phyloP scores from a whole-genome alignment of 2,888 invertebrate genomes.

The Falcaria lacertinaria region DNA sequence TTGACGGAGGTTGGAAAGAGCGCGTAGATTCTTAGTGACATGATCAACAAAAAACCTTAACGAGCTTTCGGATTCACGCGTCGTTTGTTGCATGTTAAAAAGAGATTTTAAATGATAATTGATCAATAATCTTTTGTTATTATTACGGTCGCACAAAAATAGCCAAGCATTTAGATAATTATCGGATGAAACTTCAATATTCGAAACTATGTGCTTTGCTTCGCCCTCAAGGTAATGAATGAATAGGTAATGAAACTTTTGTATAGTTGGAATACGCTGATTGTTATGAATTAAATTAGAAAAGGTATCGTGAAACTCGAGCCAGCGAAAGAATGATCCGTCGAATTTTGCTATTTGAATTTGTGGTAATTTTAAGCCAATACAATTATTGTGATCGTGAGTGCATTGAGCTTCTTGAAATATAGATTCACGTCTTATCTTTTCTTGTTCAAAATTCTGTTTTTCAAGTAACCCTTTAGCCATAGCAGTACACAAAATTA shows the following conservation, averaged over 20 bases:
- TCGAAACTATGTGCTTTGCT: conserved; percentile 15
- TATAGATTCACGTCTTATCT: background rate
- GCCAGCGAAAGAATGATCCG: conserved; percentile 9
- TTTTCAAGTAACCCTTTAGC: conserved; percentile 11
- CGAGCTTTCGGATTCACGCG: conserved; percentile 12
- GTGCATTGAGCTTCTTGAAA: background rate
- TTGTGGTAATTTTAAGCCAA: conserved; percentile 12
- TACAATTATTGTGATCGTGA: background rate
- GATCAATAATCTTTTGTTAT: conserved; percentile 15
- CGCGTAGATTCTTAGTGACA: conserved; percentile 22
- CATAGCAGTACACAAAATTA: conserved; percentile 11
- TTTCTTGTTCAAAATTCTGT: background rate
- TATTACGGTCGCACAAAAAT: conserved; percentile 14
- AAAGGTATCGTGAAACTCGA: conserved; percentile 17
- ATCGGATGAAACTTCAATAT: conserved; percentile 15
- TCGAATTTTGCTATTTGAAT: conserved; percentile 13
- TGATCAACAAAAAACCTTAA: conserved; percentile 19
- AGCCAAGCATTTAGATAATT: conserved; percentile 23
- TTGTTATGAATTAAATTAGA: conserved; percentile 14
- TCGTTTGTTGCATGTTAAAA: conserved; percentile 12
- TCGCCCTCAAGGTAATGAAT: conserved; percentile 18
- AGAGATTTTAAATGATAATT: conserved; percentile 15
- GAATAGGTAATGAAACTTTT: conserved; percentile 16
- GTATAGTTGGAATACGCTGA: conserved; percentile 6
- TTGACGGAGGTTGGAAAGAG: conserved; percentile 16